Base-by-base conservation (phyloP, 2,888 invertebrate genomes). In the Drosophila robusta region DNA sequence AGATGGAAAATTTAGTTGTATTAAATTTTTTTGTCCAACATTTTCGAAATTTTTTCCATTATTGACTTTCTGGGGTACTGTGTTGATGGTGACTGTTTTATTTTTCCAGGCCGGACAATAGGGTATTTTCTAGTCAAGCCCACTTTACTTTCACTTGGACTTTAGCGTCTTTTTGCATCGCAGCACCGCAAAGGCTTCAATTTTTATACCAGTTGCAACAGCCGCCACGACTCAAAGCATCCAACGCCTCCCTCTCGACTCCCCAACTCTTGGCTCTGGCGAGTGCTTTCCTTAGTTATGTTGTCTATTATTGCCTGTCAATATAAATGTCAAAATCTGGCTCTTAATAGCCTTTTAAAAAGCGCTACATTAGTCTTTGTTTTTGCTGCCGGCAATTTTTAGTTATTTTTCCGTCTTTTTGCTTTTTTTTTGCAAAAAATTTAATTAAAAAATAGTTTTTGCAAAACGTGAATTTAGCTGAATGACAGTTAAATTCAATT, bases 261-360 rank as follows among this genome's bases (percentile, higher is more conserved):
- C 14, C 0, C 0, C 3, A 14, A 12, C 61, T 55, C 16, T 36
- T n/a, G 12, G 2, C 29, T 29, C 14, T 14, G 22, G 29, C 29
- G 26, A 38, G 44, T 51, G 49, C 45, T 60, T 58, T 70, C 34
- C 72, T 62, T 83, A 87, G 84, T 86, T 88, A 81, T 90, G 77
- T 89, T 85, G 87, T 85, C 87, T 81, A 83, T 86, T 89, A 81
- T 83, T 80, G 83, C 78, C 83, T 88, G 89, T 90, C 91, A 88
- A 84, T 90, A 89, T 84, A 90, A 88, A 89, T 90, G 90, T 89
- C 89, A 87, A 84, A 83, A 58, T 62, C 55, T 36, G 65, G 26
- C 70, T 72, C 71, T 77, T 87, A 88, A 84, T 75, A 63, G 89
- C 68, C 76, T 85, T 80, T 82, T 58, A 83, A 76, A 76, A 78